phyloP scores from a whole-genome alignment of 2,797 vertebrate species.

The Tympanoctomys barrerae region DNA sequence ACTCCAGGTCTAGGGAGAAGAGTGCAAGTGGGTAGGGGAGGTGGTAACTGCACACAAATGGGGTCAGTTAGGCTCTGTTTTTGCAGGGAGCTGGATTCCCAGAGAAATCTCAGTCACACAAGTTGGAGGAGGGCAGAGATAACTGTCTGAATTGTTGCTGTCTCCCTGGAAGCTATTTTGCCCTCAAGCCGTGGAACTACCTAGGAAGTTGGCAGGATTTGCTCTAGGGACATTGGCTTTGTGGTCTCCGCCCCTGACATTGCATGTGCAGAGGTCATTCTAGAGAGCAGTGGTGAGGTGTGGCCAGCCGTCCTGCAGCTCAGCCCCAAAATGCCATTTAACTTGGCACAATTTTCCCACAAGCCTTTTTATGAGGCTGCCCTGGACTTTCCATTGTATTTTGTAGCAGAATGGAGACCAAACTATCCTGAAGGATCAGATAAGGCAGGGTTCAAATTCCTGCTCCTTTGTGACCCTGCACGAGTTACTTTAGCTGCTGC shows the following conservation, averaged over 20 bases:
- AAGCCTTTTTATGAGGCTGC: background rate
- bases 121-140: background rate
- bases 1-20: background rate
- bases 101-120: background rate
- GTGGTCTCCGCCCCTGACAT: rapidly evolving
- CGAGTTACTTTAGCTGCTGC: background rate
- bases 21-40: background rate
- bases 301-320: rapidly evolving
- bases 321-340: background rate
- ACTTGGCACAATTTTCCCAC: too few relatives aligned
- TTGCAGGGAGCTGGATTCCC: background rate
- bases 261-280: rapidly evolving
- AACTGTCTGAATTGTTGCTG: too few relatives aligned
- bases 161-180: background rate
- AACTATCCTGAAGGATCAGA: background rate
- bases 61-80: background rate
- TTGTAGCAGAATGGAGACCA: background rate
- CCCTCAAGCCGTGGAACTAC: rapidly evolving
- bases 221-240: background rate
- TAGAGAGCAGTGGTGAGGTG: background rate
- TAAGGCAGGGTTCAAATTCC: background rate
- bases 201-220: background rate
- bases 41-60: rapidly evolving
- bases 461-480: background rate
- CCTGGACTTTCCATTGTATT: background rate